phyloP scores from a whole-genome alignment of 2,113 vertebrate genomes.

The Aplodontia rufa region DNA sequence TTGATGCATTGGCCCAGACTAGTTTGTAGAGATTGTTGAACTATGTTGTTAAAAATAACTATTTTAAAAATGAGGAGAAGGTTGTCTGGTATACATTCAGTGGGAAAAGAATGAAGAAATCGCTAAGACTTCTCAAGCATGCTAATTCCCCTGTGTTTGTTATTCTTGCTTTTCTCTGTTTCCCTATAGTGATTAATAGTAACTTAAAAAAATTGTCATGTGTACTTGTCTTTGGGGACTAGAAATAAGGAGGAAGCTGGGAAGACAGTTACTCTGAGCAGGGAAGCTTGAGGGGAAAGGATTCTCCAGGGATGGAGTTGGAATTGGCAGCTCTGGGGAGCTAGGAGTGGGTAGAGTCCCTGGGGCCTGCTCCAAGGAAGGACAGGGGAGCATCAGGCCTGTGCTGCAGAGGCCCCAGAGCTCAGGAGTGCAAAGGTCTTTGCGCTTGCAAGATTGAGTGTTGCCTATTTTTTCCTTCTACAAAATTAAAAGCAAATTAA shows the following conservation, averaged over 20 bases:
- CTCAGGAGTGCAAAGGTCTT: not conserved
- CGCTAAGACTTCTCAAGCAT: not conserved
- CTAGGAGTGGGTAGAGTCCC: not conserved
- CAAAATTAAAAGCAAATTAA: constrained; percentile 13
- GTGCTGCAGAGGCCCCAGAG: not conserved
- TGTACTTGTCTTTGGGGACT: constrained; percentile 39
- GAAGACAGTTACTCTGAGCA: not conserved
- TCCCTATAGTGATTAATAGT: constrained; percentile 50
- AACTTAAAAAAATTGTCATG: not conserved
- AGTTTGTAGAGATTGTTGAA: not conserved
- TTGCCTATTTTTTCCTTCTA: not conserved
- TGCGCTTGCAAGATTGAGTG: not conserved
- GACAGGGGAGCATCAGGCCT: too few species aligned
- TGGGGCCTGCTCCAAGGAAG: not conserved
- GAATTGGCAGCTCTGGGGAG: not conserved
- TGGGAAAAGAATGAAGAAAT: constrained; percentile 6
- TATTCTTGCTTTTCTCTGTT: constrained; percentile 47
- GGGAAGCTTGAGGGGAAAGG: not conserved
- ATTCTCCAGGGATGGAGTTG: not conserved
- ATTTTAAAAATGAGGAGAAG: not conserved
- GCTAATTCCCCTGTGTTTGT: not conserved
- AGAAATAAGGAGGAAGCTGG: not conserved
- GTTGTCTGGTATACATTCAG: not conserved
- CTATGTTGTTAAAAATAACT: not conserved
- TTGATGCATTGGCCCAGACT: not conserved